Conservation (phyloP, 2,113 vertebrate genomes). For the Nothoprocta pentlandii region DNA sequence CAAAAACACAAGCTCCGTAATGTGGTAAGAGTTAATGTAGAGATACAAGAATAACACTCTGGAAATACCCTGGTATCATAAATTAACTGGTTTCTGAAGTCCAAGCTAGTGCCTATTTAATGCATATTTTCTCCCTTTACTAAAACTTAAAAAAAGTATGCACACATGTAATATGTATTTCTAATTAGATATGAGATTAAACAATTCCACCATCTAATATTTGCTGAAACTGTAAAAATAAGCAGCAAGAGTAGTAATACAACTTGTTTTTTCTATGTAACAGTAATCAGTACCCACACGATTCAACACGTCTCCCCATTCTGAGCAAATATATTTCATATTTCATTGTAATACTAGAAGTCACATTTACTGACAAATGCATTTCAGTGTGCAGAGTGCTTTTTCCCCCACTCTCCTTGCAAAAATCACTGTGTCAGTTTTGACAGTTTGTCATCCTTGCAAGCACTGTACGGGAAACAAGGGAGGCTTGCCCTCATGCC, state of each 20-base stretch:
- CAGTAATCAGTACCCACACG: not conserved
- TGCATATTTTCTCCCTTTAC: slow-evolving; percentile 1
- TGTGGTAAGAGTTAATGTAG: not conserved
- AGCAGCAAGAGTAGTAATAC: slow-evolving; percentile 6
- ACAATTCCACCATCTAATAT: not conserved
- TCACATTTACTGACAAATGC: slow-evolving; percentile 11
- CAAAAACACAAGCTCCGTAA: not conserved
- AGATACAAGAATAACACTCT: not conserved
- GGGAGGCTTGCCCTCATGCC: not conserved
- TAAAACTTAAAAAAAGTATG: not conserved
- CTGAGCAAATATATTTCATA: slow-evolving; percentile 14
- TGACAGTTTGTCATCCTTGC: not conserved
- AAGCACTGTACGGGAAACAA: not conserved
- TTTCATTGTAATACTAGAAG: slow-evolving; percentile 40
- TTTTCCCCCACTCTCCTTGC: not conserved
- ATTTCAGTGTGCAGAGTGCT: not conserved
- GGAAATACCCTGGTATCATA: slow-evolving; percentile 29
- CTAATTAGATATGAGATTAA: not conserved
- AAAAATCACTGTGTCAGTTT: not conserved
- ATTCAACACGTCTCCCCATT: not conserved
- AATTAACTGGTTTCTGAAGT: not conserved
- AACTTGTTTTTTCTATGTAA: not conserved
- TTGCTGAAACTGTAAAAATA: slow-evolving; percentile 6
- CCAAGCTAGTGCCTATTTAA: slow-evolving; percentile 32
- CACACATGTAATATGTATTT: not conserved